A percentile compares a stretch with the other conserved stretches of the same genome.
These are phyloP conservation scores for Botia almorhae DNA, from an alignment of 2,797 vertebrate genomes.

Conservation along the genomic window DNA sequence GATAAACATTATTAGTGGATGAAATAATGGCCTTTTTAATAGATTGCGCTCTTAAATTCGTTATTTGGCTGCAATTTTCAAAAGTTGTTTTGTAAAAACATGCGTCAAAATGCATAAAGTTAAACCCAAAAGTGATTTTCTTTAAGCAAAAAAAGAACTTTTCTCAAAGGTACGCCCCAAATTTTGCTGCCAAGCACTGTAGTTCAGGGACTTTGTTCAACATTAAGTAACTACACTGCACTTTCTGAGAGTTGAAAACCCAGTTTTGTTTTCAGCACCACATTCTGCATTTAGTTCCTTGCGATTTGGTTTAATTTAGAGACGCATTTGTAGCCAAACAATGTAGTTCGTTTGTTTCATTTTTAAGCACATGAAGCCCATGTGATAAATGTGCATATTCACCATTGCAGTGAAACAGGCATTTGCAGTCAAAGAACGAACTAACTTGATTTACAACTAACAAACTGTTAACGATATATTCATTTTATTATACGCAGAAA, in stretches of 20 bases:
- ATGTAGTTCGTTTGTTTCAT: slow-evolving; percentile 3
- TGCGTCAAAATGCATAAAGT: slow-evolving; percentile 19
- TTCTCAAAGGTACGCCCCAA: slow-evolving; percentile 40
- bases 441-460: slow-evolving; percentile 5
- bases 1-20: slow-evolving; percentile 12
- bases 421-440: slow-evolving; percentile 10
- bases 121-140: slow-evolving; percentile 22
- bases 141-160: slow-evolving; percentile 25
- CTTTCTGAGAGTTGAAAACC: slow-evolving; percentile 47
- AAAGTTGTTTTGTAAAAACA: neutral
- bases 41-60: neutral
- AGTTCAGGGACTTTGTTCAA: slow-evolving; percentile 56
- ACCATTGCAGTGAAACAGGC: neutral
- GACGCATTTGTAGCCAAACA: neutral
- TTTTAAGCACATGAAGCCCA: neutral
- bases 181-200: slow-evolving; percentile 44
- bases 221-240: slow-evolving; percentile 52
- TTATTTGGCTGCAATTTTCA: neutral
- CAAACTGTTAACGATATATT: slow-evolving; percentile 28
- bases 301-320: neutral
- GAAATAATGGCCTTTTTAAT: slow-evolving; percentile 7
- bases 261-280: slow-evolving; percentile 27
- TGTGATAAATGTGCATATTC: neutral
- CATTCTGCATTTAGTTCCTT: neutral
- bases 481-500: slow-evolving; percentile 22